Base-by-base conservation (phyloP, 2,888 invertebrate species). In the Tetropium fuscum region DNA sequence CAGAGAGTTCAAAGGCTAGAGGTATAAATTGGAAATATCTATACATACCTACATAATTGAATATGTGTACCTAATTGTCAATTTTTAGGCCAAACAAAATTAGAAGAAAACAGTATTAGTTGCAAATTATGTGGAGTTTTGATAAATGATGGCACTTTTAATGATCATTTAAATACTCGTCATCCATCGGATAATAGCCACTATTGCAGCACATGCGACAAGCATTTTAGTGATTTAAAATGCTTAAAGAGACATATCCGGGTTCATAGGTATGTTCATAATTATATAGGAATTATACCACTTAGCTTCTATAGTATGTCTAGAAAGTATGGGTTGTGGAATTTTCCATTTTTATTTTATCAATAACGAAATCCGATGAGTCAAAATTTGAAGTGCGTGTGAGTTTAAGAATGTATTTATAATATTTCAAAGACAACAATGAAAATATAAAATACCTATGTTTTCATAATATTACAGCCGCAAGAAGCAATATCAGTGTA, bases 401-500 rank as follows among this genome's bases (percentile, higher is more conserved):
- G n/a, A n/a, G n/a, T n/a, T n/a, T n/a, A n/a, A n/a, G n/a, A n/a
- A n/a, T n/a, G n/a, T n/a, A n/a, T n/a, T n/a, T n/a, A n/a, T n/a
- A n/a, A n/a, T n/a, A n/a, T n/a, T n/a, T n/a, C n/a, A n/a, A n/a
- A n/a, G n/a, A n/a, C n/a, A n/a, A n/a, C n/a, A n/a, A n/a, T n/a
- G n/a, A n/a, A 27, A 27, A n/a, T 27, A 27, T 27, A 4, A 27
- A 27, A 27, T 6, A 27, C 2, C n/a, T 2, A n/a, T 3, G n/a
- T 3, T 27, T 3, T 3, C n/a, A n/a, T n/a, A 3, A 2, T 34
- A 15, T 34, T 34, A 15, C 45, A 70, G 72, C 16, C 11, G 53
- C 51, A 59, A 62, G 38, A 73, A 71, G 36, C 68, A 68, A 30
- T 68, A 72, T 49, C 40, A 68, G 16, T 78, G 78, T 60, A 60